Percentiles rank a stretch among this genome's conserved stretches.
These are phyloP conservation scores for Orgyia antiqua DNA, from an alignment of 2,888 invertebrate species.

Conservation along the genomic window DNA sequence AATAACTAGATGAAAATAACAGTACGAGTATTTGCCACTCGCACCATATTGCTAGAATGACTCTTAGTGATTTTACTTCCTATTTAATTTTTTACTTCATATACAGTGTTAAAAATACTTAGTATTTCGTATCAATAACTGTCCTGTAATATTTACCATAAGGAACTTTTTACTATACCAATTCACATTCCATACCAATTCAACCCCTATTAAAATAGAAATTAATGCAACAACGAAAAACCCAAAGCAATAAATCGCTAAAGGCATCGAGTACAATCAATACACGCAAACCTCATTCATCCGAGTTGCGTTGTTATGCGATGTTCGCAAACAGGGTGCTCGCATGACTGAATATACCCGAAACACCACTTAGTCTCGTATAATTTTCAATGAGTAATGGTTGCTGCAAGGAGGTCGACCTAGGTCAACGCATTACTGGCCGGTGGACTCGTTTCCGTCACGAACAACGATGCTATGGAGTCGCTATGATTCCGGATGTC, in stretches of 20 bases:
- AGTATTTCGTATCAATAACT: no score
- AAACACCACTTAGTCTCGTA: conserved; percentile 71
- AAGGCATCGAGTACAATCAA: conserved; percentile 35
- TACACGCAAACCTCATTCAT: conserved; percentile 35
- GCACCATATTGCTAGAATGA: no score
- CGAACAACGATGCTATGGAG: conserved; percentile 33
- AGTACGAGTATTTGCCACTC: no score
- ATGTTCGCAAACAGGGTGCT: conserved; percentile 28
- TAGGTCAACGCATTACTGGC: conserved; percentile 64
- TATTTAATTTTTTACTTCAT: no score
- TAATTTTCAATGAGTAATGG: conserved; percentile 74
- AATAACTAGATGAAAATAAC: no score
- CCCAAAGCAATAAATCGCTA: conserved; percentile 40
- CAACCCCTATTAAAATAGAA: conserved; percentile 8
- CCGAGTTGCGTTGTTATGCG: conserved; percentile 31
- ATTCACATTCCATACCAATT: conserved; percentile 19
- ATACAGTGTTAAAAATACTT: no score
- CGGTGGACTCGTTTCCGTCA: conserved; percentile 45
- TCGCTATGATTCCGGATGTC: conserved; percentile 27
- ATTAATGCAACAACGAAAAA: no score
- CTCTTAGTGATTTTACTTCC: no score
- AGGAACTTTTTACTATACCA: conserved; percentile 2
- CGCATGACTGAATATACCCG: conserved; percentile 61
- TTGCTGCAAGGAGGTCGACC: conserved; percentile 52
- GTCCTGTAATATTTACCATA: no score